These are phyloP conservation scores for Lapara coniferarum DNA, from an alignment of 2,888 invertebrate genomes.

Conservation along the genomic window DNA sequence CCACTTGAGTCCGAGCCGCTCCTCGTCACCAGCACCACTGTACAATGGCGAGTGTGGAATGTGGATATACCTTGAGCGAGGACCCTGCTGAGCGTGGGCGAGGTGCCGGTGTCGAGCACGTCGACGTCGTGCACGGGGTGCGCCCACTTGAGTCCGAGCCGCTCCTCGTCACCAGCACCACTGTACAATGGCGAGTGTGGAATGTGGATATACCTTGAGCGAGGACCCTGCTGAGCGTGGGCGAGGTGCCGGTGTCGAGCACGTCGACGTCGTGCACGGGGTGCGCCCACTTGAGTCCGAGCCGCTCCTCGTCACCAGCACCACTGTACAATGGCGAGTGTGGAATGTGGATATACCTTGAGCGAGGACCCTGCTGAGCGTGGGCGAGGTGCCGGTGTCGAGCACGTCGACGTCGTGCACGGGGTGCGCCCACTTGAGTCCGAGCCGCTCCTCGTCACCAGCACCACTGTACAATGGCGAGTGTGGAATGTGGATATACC, in stretches of 20 bases:
- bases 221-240: constrained; percentile 90
- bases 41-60: no score
- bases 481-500: constrained; percentile 72
- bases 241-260: constrained; percentile 92
- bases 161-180: constrained; percentile 84
- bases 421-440: constrained; percentile 94
- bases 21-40: constrained; percentile 82
- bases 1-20: constrained; percentile 93
- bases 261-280: constrained; percentile 94
- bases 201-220: constrained; percentile 85
- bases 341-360: constrained; percentile 82
- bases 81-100: constrained; percentile 91
- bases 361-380: constrained; percentile 90
- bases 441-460: constrained; percentile 86
- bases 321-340: no score
- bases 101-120: constrained; percentile 92
- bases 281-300: constrained; percentile 94
- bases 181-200: no score
- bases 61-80: constrained; percentile 87
- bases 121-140: constrained; percentile 94
- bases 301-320: constrained; percentile 84
- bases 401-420: constrained; percentile 94
- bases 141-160: constrained; percentile 94
- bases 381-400: constrained; percentile 92
- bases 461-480: no score